Evolutionary conservation across 2,113 vertebrate species (phyloP).

Genomic region (Prinia subflava): DNA sequence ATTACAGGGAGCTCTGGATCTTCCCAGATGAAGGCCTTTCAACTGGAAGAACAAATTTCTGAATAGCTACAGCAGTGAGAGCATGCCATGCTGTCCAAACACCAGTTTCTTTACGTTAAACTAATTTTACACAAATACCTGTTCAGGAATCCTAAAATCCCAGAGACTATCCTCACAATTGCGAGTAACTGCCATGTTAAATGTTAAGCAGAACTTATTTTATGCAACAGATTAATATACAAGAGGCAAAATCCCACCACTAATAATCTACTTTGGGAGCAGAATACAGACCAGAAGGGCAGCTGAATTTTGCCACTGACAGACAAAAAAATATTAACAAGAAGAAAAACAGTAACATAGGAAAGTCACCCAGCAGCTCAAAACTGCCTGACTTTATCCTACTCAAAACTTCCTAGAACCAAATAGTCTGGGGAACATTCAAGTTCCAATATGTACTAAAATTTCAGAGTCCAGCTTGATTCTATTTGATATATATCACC

Average conservation of each 20-base stretch:
- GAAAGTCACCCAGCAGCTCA: background rate
- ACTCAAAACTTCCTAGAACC: background rate
- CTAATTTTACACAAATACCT: background rate
- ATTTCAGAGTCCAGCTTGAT: background rate
- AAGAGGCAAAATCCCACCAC: background rate
- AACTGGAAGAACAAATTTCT: background rate
- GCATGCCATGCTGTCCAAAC: background rate
- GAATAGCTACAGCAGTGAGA: background rate
- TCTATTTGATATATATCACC: background rate
- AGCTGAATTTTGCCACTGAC: background rate
- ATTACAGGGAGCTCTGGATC: background rate
- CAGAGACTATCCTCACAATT: background rate
- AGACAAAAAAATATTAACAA: background rate
- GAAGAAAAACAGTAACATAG: background rate
- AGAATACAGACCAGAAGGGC: background rate
- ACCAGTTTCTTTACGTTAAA: background rate
- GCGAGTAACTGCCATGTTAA: background rate
- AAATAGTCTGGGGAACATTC: rapidly evolving
- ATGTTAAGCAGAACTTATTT: background rate
- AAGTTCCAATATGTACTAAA: background rate
- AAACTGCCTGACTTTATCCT: background rate
- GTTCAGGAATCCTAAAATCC: background rate
- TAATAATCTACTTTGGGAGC: background rate
- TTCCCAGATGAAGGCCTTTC: background rate
- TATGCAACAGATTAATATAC: background rate